A percentile compares a stretch with the other conserved stretches of the same genome.
These are phyloP conservation scores for Tympanuchus pallidicinctus DNA, from an alignment of 2,113 vertebrate genomes.

Conservation along the genomic window DNA sequence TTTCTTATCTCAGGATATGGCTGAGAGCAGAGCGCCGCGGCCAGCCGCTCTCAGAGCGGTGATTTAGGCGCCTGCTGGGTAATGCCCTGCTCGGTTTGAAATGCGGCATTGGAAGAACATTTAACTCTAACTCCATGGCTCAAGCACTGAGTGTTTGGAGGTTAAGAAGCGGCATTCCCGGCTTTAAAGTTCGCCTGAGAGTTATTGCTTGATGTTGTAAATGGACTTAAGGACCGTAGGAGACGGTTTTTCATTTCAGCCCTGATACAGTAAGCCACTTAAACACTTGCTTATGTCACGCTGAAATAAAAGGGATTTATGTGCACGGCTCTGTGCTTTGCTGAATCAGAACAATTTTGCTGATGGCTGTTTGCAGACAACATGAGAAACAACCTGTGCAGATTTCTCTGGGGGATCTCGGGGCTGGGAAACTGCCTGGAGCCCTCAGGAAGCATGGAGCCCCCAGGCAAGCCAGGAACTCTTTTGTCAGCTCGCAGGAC, in stretches of 20 bases:
- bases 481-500: constrained; percentile 60
- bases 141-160: constrained; percentile 30
- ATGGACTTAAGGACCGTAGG: constrained; percentile 53
- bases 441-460: neutral
- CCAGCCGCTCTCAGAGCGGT: accelerated
- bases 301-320: constrained; percentile 73
- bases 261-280: constrained; percentile 64
- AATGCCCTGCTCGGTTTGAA: neutral
- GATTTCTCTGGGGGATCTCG: neutral
- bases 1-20: constrained; percentile 68
- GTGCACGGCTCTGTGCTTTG: constrained; percentile 33
- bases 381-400: constrained; percentile 60
- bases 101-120: neutral
- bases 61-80: neutral
- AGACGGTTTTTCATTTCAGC: constrained; percentile 63
- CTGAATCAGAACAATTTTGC: constrained; percentile 66
- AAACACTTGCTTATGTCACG: constrained; percentile 69
- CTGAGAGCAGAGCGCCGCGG: constrained; percentile 1
- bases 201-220: constrained; percentile 47
- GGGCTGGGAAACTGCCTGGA: neutral
- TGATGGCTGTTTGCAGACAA: constrained; percentile 4
- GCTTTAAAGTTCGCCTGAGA: constrained; percentile 50
- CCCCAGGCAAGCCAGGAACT: constrained; percentile 35
- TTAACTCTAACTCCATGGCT: constrained; percentile 12
- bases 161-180: neutral